Evolutionary conservation across 2,888 invertebrate genomes (phyloP).

Genomic region (Entomobrya proxima): DNA sequence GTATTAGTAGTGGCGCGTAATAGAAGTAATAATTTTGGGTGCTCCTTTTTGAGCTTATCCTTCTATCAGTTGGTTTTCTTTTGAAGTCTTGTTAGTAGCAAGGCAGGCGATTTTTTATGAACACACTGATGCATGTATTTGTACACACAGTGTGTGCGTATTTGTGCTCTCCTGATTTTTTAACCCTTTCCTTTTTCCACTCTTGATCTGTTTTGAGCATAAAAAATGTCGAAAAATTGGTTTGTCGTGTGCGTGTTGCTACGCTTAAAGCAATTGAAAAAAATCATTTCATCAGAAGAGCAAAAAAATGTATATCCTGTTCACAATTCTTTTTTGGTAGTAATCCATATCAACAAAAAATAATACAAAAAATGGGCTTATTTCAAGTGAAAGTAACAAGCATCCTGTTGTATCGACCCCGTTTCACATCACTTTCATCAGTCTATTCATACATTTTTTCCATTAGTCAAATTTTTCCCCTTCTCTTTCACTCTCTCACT

Average conservation of each 20-base stretch:
- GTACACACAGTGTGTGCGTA: background rate
- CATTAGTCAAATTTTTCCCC: slow-evolving; percentile 33
- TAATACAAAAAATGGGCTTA: background rate
- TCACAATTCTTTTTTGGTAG: too few relatives aligned
- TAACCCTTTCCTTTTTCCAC: background rate
- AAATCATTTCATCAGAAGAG: slow-evolving; percentile 17
- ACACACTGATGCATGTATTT: too few relatives aligned
- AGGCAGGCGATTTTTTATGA: too few relatives aligned
- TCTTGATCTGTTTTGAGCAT: background rate
- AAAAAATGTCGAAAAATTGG: slow-evolving; percentile 17
- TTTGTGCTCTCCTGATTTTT: background rate
- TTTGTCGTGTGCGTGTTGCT: background rate
- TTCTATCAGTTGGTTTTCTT: background rate
- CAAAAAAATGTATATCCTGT: too few relatives aligned
- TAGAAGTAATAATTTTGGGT: background rate
- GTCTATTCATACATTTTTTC: background rate
- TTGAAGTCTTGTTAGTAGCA: slow-evolving; percentile 34
- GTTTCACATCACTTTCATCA: background rate
- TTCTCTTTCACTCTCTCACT: background rate
- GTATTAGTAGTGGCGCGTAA: background rate
- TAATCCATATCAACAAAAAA: background rate
- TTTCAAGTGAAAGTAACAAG: background rate
- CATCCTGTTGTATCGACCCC: background rate
- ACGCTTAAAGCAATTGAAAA: background rate
- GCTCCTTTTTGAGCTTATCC: background rate